Base-by-base conservation (phyloP, 1,140 invertebrate species). In the Danaus melanippus region DNA sequence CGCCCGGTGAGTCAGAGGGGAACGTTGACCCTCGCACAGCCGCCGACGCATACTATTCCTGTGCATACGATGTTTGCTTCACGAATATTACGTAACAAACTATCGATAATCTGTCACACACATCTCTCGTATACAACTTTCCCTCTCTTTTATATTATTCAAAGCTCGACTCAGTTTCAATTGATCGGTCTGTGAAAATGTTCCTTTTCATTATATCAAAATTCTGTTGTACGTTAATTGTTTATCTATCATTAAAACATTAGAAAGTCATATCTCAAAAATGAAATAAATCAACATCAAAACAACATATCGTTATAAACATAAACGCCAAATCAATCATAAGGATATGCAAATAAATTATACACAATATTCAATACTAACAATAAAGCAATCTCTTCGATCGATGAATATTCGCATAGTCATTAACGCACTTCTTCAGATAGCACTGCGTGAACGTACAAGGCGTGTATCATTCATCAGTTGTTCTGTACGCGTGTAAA, bases 401-500 rank as follows among this genome's bases (percentile, higher is more conserved):
- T 67, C 66, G 60, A 51, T 63, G 66, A 62, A 62, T 58, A 66
- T 64, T 65, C 59, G 57, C 58, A 50, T 54, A 45, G 58, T 53
- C 57, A 61, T 61, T 58, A 61, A 40, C 41, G 58, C 53, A 55
- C 48, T 55, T 55, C 49, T 55, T 67, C 56, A 53, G 54, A 60
- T 50, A 49, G 52, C 45, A 50, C 47, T 53, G 64, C 59, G 62
- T 46, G 50, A 63, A 62, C 49, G 53, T 58, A 54, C 46, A 50
- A 51, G 46, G 47, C 57, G 58, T 64, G 68, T 69, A 84, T 81
- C 74, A 76, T 82, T 82, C 73, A 82, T 84, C 76, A 80, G 71
- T 48, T 63, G 73, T 66, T 69, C 62, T 66, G 69, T 70, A 69
- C 58, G 67, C 69, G 69, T 69, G 81, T 71, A 74, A 72, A 80